A percentile compares a stretch with the other conserved stretches of the same genome.
These are phyloP conservation scores for Gymnorhina tibicen DNA, from an alignment of 2,113 vertebrate genomes.

Conservation along the genomic window DNA sequence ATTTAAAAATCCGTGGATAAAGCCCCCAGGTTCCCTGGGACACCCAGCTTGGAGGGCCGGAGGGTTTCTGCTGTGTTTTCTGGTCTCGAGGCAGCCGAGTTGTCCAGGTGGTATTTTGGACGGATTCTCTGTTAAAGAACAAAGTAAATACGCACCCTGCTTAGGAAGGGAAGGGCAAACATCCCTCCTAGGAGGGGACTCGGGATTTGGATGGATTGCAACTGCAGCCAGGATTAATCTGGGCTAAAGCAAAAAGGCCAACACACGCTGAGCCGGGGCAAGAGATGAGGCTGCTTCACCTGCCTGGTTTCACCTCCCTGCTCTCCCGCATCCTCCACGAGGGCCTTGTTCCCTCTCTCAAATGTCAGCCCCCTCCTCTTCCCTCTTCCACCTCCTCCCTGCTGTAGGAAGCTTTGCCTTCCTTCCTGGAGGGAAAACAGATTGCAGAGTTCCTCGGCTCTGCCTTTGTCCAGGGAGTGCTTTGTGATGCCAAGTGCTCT, in stretches of 20 bases:
- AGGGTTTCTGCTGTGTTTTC: background rate
- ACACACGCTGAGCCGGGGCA: background rate
- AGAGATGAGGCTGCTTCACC: background rate
- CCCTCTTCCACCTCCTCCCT: slow-evolving; percentile 9
- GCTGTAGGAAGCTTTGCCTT: slow-evolving; percentile 6
- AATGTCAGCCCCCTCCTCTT: background rate
- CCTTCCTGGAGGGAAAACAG: slow-evolving; percentile 16
- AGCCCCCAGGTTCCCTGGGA: background rate
- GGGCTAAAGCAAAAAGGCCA: background rate
- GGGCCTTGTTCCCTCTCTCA: background rate
- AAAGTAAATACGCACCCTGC: background rate
- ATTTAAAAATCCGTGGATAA: background rate
- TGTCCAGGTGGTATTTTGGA: background rate
- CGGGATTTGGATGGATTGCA: background rate
- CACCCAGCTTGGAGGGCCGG: background rate
- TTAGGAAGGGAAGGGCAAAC: background rate
- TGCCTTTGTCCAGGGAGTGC: background rate
- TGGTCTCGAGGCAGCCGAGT: background rate
- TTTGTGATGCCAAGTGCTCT: background rate
- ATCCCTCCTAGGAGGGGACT: background rate
- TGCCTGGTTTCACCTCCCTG: background rate
- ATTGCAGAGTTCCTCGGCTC: background rate
- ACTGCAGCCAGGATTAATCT: background rate
- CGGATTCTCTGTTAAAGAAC: background rate
- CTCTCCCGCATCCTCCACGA: background rate